Evolutionary conservation across 2,797 vertebrate genomes (phyloP).

Genomic region (Gallinago solitaria): DNA sequence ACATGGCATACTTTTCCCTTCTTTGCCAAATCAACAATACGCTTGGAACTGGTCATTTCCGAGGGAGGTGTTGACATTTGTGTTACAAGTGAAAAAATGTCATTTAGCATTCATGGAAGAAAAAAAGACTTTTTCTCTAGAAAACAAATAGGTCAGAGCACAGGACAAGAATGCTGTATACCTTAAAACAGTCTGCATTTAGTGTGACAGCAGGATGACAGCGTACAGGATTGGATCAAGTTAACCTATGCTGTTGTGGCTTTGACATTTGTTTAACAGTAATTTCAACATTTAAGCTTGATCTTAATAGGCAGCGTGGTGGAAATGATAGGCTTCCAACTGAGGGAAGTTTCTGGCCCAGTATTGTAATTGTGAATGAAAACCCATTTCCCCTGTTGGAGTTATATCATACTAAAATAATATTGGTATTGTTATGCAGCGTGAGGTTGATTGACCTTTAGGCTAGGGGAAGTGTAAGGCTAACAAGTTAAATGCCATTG

Average conservation of each 20-base stretch:
- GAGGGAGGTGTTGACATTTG: not conserved
- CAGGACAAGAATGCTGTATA: not conserved
- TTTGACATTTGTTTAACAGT: not conserved
- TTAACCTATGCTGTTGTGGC: not conserved
- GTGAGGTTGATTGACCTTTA: constrained; percentile 29
- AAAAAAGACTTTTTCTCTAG: not conserved
- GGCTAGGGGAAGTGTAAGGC: not conserved
- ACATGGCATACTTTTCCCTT: not conserved
- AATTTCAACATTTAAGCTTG: not conserved
- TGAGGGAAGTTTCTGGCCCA: not conserved
- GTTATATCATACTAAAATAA: constrained; percentile 1
- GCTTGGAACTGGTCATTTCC: not conserved
- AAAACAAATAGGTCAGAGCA: not conserved
- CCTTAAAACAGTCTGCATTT: not conserved
- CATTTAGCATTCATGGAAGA: not conserved
- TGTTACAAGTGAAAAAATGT: not conserved
- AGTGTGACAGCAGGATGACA: not conserved
- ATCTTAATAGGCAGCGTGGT: not conserved
- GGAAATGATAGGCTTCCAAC: not conserved
- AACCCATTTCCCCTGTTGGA: not conserved
- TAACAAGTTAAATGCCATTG: constrained; percentile 1
- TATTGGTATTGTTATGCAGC: not conserved
- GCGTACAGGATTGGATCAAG: not conserved
- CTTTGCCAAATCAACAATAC: not conserved
- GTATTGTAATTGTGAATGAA: not conserved